Evolutionary conservation across 2,113 vertebrate genomes (phyloP), one percentile per base, ranked within the genome.

Genomic region (Chlamydotis undulata): DNA sequence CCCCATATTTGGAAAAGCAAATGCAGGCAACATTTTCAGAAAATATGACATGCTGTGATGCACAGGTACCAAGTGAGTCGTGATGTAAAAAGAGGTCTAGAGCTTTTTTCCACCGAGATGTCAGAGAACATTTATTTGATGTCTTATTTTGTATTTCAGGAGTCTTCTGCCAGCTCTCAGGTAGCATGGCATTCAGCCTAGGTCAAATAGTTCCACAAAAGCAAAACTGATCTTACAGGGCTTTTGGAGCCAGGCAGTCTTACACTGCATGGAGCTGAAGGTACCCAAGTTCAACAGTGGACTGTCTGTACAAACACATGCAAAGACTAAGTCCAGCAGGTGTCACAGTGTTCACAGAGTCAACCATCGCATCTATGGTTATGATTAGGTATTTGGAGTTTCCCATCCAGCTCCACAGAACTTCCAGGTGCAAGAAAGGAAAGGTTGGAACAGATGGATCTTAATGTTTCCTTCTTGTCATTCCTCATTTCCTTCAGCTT

Each of bases 181-280:
- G 41, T 13, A 75, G 26, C 31, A 31, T 5, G 3, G 26, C 22
- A 17, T 87, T 78, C 64, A 78, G 47, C 31, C 56, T 45, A 26
- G 45, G 45, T 23, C 3, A 2, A 77, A n/a, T 25, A 79, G 9
- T 25, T 68, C 63, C 50, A 45, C 47, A 61, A 16, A 45, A 55
- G 6, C 10, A 19, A 78, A 81, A 60, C 5, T 24, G 37, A 50
- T 65, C 19, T 53, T 28, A 28, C 17, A 21, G 50, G 9, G 5
- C 33, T 60, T 43, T 39, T 19, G 25, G 19, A 77, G 19, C 10
- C 45, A 87, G 10, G 3, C 10, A 73, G 60, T 37, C 61, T 50
- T 8, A 7, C 2, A 1, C 26, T 49, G 15, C 2, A 2, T 23
- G 1, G 6, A 55, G 33, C 1, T 61, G 39, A 80, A 60, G 5